Evolutionary conservation across 37 sponge, comb jelly and placozoan genomes (phyloP), one percentile per base, ranked within the genome.

Genomic region (Diacarnus erythraeanus): DNA sequence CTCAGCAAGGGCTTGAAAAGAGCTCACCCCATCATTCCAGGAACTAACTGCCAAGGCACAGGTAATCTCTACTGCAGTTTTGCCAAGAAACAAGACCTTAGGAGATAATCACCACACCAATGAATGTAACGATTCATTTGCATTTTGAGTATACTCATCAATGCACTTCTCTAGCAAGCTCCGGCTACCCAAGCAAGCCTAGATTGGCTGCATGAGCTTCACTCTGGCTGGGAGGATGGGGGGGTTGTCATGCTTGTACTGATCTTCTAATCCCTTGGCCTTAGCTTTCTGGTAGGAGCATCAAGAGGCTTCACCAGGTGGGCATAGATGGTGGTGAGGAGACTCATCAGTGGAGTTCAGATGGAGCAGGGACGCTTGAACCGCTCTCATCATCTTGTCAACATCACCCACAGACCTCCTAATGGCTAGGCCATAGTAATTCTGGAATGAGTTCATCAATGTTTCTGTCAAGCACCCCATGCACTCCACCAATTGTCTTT

Each of bases 371-470:
- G 57, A 63, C 18, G 82, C 82, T 37, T 60, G 43, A 4, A 81
- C 82, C 12, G 64, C 74, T 26, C 59, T 72, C 41, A 51, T 81
- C 82, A 81, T 81, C 21, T 20, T n/a, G 36, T 57, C 72, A 25
- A n/a, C n/a, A n/a, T n/a, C n/a, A n/a, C n/a, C n/a, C n/a, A n/a
- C n/a, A n/a, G n/a, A n/a, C n/a, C n/a, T n/a, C n/a, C n/a, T n/a
- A 25, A 81, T 71, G 1, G 82, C 82, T 5, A 58, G 43, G 8
- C 82, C 82, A 60, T 81, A 81, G 31, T 81, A 81, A 38, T 81
- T 81, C 38, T 81, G 73, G 23, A 81, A 41, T 23, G 57, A 43
- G 56, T 81, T 39, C 0, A 71, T 60, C 34, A 72, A 0, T 42
- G 63, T 12, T 59, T 81, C 74, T 12, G 82, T 81, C 0, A 81